Evolutionary conservation across 2,888 invertebrate genomes (phyloP).

Genomic region (Stenchaetothrips biformis): DNA sequence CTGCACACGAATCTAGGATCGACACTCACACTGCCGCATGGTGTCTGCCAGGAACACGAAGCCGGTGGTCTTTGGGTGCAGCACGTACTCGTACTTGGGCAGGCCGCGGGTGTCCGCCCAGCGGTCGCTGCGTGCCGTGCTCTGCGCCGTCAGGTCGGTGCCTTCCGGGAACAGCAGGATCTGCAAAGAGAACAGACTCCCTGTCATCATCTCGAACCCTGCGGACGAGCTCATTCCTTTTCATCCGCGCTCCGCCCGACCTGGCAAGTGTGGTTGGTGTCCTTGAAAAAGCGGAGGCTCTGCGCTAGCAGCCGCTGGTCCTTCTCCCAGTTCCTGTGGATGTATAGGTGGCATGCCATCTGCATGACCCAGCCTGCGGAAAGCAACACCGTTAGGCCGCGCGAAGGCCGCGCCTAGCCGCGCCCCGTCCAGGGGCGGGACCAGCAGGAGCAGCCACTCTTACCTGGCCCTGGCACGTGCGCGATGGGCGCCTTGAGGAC

Average conservation of each 20-base stretch:
- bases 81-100: slow-evolving; percentile 66
- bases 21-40: slow-evolving; percentile 26
- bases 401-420: too few relatives aligned
- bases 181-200: slow-evolving; percentile 45
- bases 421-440: too few relatives aligned
- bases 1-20: slow-evolving; percentile 1
- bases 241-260: slow-evolving; percentile 38
- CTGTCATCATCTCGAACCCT: too few relatives aligned
- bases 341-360: slow-evolving; percentile 74
- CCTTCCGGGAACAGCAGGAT: slow-evolving; percentile 85
- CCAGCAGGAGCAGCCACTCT: not conserved
- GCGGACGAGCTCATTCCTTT: too few relatives aligned
- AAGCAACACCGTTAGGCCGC: too few relatives aligned
- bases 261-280: slow-evolving; percentile 57
- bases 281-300: slow-evolving; percentile 67
- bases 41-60: slow-evolving; percentile 55
- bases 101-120: slow-evolving; percentile 65
- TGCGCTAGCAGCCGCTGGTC: slow-evolving; percentile 64
- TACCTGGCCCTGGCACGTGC: slow-evolving; percentile 78
- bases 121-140: slow-evolving; percentile 62
- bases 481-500: slow-evolving; percentile 78
- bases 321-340: slow-evolving; percentile 74
- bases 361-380: slow-evolving; percentile 83
- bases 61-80: slow-evolving; percentile 85
- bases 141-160: slow-evolving; percentile 70